Evolutionary conservation across 2,888 invertebrate species (phyloP).

Genomic region (Icerya purchasi): DNA sequence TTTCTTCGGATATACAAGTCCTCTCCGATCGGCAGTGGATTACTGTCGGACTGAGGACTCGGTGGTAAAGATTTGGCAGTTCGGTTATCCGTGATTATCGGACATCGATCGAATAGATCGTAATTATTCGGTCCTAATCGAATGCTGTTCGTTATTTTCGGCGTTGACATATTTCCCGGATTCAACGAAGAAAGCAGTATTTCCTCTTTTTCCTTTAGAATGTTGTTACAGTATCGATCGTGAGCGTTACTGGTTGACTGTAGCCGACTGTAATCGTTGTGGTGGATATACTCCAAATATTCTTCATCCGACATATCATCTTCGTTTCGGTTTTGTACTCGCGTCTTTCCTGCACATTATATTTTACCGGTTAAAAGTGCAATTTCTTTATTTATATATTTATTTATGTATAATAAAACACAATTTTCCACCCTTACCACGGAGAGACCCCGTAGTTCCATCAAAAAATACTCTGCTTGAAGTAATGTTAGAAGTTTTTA

Average conservation of each 20-base stretch:
- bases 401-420: too few species aligned
- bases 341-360: not conserved
- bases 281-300: constrained; percentile 10
- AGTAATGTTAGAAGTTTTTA: too few species aligned
- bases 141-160: constrained; percentile 1
- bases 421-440: too few species aligned
- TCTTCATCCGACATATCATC: constrained; percentile 14
- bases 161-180: not conserved
- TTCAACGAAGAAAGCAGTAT: constrained; percentile 17
- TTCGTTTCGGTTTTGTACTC: constrained; percentile 9
- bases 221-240: constrained; percentile 11
- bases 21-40: too few species aligned
- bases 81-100: not conserved
- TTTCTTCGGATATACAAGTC: too few species aligned
- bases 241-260: constrained; percentile 11
- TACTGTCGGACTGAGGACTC: too few species aligned
- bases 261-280: constrained; percentile 10
- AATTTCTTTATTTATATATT: too few species aligned
- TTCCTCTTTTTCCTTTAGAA: constrained; percentile 18
- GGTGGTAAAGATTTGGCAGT: constrained; percentile 6
- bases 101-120: constrained; percentile 11
- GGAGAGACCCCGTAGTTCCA: too few species aligned
- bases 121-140: constrained; percentile 16
- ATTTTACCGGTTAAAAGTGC: too few species aligned
- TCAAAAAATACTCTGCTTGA: too few species aligned